Evolutionary conservation across 1,140 invertebrate genomes (phyloP), one percentile per base, ranked within the genome.

Genomic region (Harpegnathos saltator): DNA sequence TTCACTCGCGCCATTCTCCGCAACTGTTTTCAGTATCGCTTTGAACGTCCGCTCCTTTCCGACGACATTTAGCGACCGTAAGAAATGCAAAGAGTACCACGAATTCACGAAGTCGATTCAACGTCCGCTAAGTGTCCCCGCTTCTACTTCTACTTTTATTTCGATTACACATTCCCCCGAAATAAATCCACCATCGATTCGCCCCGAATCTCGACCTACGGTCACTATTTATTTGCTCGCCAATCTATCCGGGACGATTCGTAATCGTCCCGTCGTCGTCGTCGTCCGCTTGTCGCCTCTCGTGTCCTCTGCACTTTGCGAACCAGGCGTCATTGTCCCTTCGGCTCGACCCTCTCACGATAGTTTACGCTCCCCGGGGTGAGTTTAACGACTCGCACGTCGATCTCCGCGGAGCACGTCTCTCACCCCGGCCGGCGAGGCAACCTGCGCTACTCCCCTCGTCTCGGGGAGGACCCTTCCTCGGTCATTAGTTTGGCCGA

Each of bases 371-470:
- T 89, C 87, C 82, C 77, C 56, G 66, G 82, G 85, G 89, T 82
- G 84, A 90, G 84, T 90, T 90, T 88, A 90, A 86, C 86, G 88
- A 88, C 84, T 65, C 61, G 77, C 78, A 84, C 88, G 85, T 88
- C 86, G 87, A 89, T 89, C 86, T 88, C 77, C 80, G 71, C 66
- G 80, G 12, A 24, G 58, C 62, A 5, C 63, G n/a, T 69, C 75
- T 69, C 74, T 71, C 50, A 26, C 33, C 26, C 80, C 50, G 5
- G 29, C 29, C 24, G 22, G 15, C 65, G 19, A 69, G 29, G 22
- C 38, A 22, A 19, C 24, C 56, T n/a, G 29, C n/a, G 29, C 9
- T 33, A 22, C n/a, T n/a, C n/a, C n/a, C 62, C 63, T n/a, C 38
- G 11, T 1, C 62, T 29, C 85, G 82, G 52, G 61, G 52, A 73